A percentile compares a stretch with the other conserved stretches of the same genome.
These are phyloP conservation scores for Elaeidobius kamerunicus DNA, from an alignment of 2,888 invertebrate genomes.

Conservation along the genomic window DNA sequence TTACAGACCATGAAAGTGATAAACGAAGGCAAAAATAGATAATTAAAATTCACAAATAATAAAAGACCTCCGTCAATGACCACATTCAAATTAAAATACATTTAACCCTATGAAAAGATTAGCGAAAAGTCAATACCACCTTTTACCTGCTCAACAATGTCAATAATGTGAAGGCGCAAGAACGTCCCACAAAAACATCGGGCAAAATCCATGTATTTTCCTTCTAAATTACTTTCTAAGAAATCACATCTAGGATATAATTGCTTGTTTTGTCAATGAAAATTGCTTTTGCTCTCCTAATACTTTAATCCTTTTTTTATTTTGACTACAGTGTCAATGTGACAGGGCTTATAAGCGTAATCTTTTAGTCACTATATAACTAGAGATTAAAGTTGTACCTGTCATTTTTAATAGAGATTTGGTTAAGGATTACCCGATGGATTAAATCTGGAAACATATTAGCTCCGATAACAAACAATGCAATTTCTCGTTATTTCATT, in stretches of 20 bases:
- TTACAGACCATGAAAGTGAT: too few species aligned
- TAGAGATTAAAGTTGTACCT: slow-evolving; percentile 14
- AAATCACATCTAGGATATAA: slow-evolving; percentile 31
- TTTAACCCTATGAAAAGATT: slow-evolving; percentile 1
- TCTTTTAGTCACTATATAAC: slow-evolving; percentile 7
- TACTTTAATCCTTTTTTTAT: slow-evolving; percentile 22
- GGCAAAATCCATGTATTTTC: slow-evolving; percentile 7
- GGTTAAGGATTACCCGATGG: neutral
- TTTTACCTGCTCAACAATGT: slow-evolving; percentile 7
- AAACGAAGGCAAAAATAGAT: too few species aligned
- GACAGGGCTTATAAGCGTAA: slow-evolving; percentile 14
- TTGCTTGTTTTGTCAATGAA: slow-evolving; percentile 27
- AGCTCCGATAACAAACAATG: neutral
- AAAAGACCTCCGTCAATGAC: too few species aligned
- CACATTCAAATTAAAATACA: too few species aligned
- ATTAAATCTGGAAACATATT: neutral
- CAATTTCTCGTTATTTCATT: neutral
- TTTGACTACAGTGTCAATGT: slow-evolving; percentile 23
- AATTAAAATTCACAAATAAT: too few species aligned
- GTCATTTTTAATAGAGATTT: slow-evolving; percentile 9
- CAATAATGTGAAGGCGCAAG: neutral
- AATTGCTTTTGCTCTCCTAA: slow-evolving; percentile 32
- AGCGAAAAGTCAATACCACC: slow-evolving; percentile 10
- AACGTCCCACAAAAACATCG: slow-evolving; percentile 8
- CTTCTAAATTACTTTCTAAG: slow-evolving; percentile 30